Conservation (phyloP, 2,797 vertebrate species). For the Sparidentex hasta region DNA sequence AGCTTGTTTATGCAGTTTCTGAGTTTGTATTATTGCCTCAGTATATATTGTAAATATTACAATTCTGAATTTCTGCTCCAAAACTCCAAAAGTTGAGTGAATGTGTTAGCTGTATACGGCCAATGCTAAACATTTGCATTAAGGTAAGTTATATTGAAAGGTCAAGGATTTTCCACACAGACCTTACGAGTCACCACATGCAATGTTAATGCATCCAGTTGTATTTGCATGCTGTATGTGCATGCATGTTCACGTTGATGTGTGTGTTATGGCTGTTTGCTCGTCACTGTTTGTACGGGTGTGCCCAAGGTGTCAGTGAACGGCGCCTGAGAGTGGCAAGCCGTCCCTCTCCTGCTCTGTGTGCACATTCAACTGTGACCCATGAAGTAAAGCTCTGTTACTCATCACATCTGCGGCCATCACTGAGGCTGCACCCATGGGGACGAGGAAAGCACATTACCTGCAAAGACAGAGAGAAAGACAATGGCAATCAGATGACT, state of each 20-base stretch:
- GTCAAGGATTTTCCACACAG: neutral
- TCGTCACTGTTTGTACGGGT: neutral
- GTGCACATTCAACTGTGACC: constrained; percentile 31
- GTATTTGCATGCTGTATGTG: neutral
- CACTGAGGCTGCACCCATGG: constrained; percentile 37
- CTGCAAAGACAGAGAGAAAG: constrained; percentile 77
- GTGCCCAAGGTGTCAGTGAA: constrained; percentile 6
- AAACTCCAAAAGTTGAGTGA: too few relatives aligned
- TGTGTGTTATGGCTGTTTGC: neutral
- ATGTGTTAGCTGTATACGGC: neutral
- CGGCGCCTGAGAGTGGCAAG: constrained; percentile 15
- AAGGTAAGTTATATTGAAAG: neutral
- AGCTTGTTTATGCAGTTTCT: too few relatives aligned
- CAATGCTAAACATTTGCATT: neutral
- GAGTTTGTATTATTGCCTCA: too few relatives aligned
- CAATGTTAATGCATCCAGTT: neutral
- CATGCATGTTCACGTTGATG: neutral
- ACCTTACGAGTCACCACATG: neutral
- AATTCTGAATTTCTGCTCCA: too few relatives aligned
- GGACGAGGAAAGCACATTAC: constrained; percentile 75
- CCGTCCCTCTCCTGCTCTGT: constrained; percentile 1
- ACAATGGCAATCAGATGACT: constrained; percentile 42
- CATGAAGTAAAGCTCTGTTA: constrained; percentile 59
- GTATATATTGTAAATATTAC: too few relatives aligned
- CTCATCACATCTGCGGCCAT: constrained; percentile 67